phyloP scores from a whole-genome alignment of 2,113 vertebrate species.

The Mohoua ochrocephala region DNA sequence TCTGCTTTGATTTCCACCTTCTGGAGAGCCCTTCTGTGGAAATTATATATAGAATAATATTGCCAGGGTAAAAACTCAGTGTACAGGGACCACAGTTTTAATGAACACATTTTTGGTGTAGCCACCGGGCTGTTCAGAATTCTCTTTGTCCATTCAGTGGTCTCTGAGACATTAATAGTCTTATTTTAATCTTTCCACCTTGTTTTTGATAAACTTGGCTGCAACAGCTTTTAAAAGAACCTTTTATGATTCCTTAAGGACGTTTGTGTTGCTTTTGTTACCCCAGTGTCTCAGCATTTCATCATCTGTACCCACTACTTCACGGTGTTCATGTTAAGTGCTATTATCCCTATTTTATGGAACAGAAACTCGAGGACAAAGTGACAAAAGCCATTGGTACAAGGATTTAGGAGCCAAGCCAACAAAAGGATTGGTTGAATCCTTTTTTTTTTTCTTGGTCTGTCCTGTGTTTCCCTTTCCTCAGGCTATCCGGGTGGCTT shows the following conservation, averaged over 20 bases:
- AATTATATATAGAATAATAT: neutral
- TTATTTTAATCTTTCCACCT: neutral
- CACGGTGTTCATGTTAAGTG: neutral
- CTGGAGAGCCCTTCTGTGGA: neutral
- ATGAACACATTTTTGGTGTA: neutral
- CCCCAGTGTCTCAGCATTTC: neutral
- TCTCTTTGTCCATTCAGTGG: neutral
- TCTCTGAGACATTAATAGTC: neutral
- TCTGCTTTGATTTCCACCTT: neutral
- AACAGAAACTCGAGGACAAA: neutral
- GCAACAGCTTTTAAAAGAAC: neutral
- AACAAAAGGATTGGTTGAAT: neutral
- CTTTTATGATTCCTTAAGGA: neutral
- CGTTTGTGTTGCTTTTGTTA: neutral
- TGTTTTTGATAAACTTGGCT: neutral
- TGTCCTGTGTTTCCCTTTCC: neutral
- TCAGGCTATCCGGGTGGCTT: neutral
- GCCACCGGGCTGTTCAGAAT: neutral
- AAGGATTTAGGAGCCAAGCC: neutral
- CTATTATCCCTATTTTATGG: neutral
- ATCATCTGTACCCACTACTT: neutral
- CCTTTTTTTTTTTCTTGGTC: neutral
- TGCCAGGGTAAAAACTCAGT: neutral
- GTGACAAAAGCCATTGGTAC: neutral
- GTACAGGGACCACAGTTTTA: neutral